Percentiles rank a stretch among this genome's conserved stretches.
Evolutionary conservation across 2,113 vertebrate genomes (phyloP).

Genomic region (Anthoscopus minutus): DNA sequence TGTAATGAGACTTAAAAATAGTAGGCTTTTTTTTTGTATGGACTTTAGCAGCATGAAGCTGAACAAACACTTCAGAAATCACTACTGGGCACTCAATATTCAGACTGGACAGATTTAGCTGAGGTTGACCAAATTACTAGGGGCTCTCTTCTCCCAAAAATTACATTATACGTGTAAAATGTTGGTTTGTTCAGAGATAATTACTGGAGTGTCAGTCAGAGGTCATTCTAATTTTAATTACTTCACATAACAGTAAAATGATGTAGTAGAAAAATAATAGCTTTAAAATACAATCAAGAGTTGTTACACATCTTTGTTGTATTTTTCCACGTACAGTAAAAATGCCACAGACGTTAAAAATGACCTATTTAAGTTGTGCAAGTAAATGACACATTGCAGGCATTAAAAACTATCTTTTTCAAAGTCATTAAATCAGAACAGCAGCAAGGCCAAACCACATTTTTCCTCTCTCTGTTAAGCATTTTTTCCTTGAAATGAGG

Average conservation of each 20-base stretch:
- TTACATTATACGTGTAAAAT: background rate
- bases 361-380: conserved; percentile 72
- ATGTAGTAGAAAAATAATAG: conserved; percentile 58
- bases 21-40: background rate
- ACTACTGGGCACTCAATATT: background rate
- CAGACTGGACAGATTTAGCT: background rate
- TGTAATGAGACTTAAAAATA: background rate
- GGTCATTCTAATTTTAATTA: conserved; percentile 65
- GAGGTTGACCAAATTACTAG: conserved; percentile 14
- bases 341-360: conserved; percentile 72
- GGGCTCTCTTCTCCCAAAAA: background rate
- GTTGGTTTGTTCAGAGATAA: conserved; percentile 56
- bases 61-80: conserved; percentile 6
- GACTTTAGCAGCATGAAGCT: background rate
- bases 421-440: conserved; percentile 80
- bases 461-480: conserved; percentile 75
- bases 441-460: conserved; percentile 84
- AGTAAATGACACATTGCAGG: conserved; percentile 71
- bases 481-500: conserved; percentile 88
- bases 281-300: conserved; percentile 67
- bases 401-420: conserved; percentile 70
- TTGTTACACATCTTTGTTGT: conserved; percentile 59
- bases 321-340: conserved; percentile 69
- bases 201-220: conserved; percentile 68
- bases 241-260: conserved; percentile 64